These are phyloP conservation scores for Rhagoletis zephyria DNA, from an alignment of 1,140 invertebrate species.

Conservation along the genomic window DNA sequence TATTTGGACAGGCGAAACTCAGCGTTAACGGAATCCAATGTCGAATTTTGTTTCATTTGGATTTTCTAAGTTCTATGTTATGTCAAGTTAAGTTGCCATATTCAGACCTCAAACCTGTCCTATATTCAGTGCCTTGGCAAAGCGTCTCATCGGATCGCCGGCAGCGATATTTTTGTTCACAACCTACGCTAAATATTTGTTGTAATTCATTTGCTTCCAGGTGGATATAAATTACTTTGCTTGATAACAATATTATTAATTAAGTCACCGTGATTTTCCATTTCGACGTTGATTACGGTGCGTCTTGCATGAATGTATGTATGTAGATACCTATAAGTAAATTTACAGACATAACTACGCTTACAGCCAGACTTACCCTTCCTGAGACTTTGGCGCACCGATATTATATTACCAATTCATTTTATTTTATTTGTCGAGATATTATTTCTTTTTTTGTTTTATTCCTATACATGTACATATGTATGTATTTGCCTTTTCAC, in stretches of 20 bases:
- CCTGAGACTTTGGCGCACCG: not conserved
- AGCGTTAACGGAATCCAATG: too few relatives aligned
- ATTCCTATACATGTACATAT: not conserved
- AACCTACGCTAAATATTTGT: not conserved
- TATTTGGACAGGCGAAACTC: too few relatives aligned
- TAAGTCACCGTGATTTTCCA: slow-evolving; percentile 1
- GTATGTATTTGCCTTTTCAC: not conserved
- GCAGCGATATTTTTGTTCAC: not conserved
- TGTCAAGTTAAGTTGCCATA: too few relatives aligned
- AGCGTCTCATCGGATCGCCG: too few relatives aligned
- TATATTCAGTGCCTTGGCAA: too few relatives aligned
- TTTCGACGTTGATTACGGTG: not conserved
- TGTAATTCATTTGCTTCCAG: slow-evolving; percentile 3
- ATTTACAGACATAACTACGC: too few relatives aligned
- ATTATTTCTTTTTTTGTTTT: not conserved
- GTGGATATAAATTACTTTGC: not conserved
- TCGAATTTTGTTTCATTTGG: too few relatives aligned
- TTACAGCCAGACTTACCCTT: not conserved
- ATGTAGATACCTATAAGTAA: too few relatives aligned
- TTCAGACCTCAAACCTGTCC: too few relatives aligned
- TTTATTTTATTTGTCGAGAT: not conserved
- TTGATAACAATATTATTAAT: not conserved
- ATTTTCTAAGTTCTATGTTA: too few relatives aligned
- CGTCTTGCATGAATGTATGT: too few relatives aligned
- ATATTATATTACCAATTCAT: slow-evolving; percentile 15